Conservation (phyloP, 1,140 invertebrate species). For the Frieseomelitta varia region DNA sequence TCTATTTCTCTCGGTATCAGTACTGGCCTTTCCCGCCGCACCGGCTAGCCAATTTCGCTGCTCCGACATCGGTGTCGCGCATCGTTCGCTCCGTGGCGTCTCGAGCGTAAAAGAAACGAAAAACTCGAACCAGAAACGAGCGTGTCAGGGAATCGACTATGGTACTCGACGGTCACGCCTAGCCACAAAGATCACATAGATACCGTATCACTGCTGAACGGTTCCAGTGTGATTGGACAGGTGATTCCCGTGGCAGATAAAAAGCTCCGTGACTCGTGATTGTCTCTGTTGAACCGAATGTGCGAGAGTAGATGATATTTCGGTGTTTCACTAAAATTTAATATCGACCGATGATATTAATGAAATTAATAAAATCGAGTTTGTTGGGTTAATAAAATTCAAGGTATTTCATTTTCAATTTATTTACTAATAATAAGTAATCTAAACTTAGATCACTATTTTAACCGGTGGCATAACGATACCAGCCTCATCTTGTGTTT, state of each 20-base stretch:
- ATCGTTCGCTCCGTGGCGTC: conserved; percentile 14
- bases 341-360: too few relatives aligned
- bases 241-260: conserved; percentile 6
- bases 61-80: conserved; percentile 14
- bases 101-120: conserved; percentile 43
- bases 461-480: neutral
- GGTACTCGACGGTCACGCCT: neutral
- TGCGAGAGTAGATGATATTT: neutral
- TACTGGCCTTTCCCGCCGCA: too few relatives aligned
- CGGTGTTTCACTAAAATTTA: neutral
- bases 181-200: neutral
- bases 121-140: conserved; percentile 1
- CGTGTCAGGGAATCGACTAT: neutral
- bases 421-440: too few relatives aligned
- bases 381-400: too few relatives aligned
- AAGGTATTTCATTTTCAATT: too few relatives aligned
- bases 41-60: conserved; percentile 30
- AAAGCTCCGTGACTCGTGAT: neutral
- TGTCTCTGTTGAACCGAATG: neutral
- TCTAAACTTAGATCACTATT: too few relatives aligned
- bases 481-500: neutral
- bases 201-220: neutral
- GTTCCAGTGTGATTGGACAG: neutral
- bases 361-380: too few relatives aligned
- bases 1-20: neutral